Evolutionary conservation across 2,888 invertebrate species (phyloP), one percentile per base, ranked within the genome.

Genomic region (Lasioglossum leucozonium): DNA sequence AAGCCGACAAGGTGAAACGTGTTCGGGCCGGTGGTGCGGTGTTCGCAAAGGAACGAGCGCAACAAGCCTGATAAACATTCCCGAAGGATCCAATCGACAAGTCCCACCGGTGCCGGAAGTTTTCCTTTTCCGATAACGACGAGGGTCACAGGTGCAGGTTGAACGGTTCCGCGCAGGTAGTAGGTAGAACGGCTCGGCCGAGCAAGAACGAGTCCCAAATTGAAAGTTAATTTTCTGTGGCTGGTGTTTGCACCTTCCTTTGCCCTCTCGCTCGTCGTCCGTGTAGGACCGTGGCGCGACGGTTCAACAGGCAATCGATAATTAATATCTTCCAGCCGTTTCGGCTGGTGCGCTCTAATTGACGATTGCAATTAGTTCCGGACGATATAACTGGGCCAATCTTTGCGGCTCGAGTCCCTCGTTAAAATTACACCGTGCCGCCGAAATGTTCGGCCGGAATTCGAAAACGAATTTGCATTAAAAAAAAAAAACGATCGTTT

Each of bases 321-420:
- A 95, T 95, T 94, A 94, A 94, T 94, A 94, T 92, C 92, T 91
- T 87, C 82, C 87, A 87, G 86, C 87, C 93, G 94, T 93, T 93
- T 93, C 92, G 93, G 91, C 88, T 86, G 89, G 92, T 92, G 92
- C 88, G 86, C 91, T 90, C 92, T 94, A 94, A 95, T 94, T 93
- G 93, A 93, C 93, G 92, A 93, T 93, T 80, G 92, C 92, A 92
- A 94, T 95, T 94, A 94, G 94, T 94, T 94, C 92, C 93, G 91
- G 92, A 90, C 92, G 93, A 94, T 94, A 92, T 92, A 93, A 55
- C 85, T 67, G 75, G 84, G 44, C 81, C 84, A 86, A 88, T 86
- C 85, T 84, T 82, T 77, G 85, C 88, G 84, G 69, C 65, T 22
- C 55, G 47, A 65, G 62, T 47, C 34, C 62, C 26, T 76, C 71